These are phyloP conservation scores for Kryphioiulus occultus DNA, from an alignment of 2,888 invertebrate genomes.

Conservation along the genomic window DNA sequence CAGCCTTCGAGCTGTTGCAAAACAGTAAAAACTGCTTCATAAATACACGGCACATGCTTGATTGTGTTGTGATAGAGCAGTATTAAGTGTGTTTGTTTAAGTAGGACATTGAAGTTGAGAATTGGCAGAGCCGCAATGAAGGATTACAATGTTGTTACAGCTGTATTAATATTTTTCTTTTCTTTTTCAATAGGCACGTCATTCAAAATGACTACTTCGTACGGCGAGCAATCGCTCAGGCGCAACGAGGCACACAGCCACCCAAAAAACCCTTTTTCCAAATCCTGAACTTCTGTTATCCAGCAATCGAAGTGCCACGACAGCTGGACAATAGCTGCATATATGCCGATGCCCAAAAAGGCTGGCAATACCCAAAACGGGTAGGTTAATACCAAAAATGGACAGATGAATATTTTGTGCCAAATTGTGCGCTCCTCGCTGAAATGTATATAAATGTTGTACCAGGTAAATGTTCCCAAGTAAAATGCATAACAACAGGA, in stretches of 20 bases:
- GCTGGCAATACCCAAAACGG: slow-evolving; percentile 74
- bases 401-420: slow-evolving; percentile 72
- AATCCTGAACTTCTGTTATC: slow-evolving; percentile 75
- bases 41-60: not conserved
- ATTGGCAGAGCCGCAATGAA: not conserved
- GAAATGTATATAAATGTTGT: slow-evolving; percentile 75
- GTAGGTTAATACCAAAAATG: slow-evolving; percentile 73
- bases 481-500: slow-evolving; percentile 76
- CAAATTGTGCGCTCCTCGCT: slow-evolving; percentile 73
- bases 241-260: slow-evolving; percentile 75
- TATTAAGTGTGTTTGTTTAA: not conserved
- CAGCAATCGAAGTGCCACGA: slow-evolving; percentile 74
- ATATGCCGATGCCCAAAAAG: slow-evolving; percentile 72
- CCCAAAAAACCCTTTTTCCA: slow-evolving; percentile 81
- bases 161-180: slow-evolving; percentile 43
- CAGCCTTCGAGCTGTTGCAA: not conserved
- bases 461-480: slow-evolving; percentile 78
- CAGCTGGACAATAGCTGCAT: slow-evolving; percentile 73
- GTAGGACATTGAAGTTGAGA: not conserved
- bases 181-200: slow-evolving; percentile 51
- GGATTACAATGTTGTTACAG: slow-evolving; percentile 3
- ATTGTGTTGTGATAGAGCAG: no score
- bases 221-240: slow-evolving; percentile 77
- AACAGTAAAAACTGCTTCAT: not conserved
- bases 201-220: slow-evolving; percentile 71